Conservation (phyloP, 1,140 invertebrate genomes). For the Akabosia matsudoensis region DNA sequence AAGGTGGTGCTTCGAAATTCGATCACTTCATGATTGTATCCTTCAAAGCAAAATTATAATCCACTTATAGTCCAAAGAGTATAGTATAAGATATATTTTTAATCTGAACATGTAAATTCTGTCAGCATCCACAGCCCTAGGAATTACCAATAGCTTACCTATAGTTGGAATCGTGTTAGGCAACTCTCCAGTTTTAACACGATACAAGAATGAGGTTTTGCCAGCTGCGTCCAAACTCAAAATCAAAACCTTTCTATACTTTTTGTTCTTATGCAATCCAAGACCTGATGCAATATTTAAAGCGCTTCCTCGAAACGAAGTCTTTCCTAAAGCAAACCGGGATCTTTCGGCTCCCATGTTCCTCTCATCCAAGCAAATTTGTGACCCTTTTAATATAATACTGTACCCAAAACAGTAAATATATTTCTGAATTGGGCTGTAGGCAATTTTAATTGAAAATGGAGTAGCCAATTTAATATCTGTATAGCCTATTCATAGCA, state of each 20-base stretch:
- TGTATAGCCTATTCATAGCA: too few relatives aligned
- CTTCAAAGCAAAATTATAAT: not conserved
- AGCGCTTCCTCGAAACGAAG: not conserved
- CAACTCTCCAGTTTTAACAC: conserved; percentile 22
- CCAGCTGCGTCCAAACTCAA: conserved; percentile 33
- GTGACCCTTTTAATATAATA: too few relatives aligned
- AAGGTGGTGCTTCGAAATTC: conserved; percentile 24
- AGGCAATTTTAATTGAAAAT: too few relatives aligned
- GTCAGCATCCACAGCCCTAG: too few relatives aligned
- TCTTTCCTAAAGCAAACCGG: not conserved
- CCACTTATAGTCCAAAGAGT: too few relatives aligned
- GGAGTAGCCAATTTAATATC: too few relatives aligned
- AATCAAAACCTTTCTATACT: conserved; percentile 25
- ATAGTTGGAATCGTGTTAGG: conserved; percentile 28
- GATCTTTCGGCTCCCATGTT: not conserved
- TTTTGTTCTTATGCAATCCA: not conserved
- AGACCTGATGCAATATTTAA: not conserved
- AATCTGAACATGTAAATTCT: too few relatives aligned
- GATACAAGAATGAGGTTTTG: conserved; percentile 26
- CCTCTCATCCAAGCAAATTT: too few relatives aligned
- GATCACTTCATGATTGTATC: conserved; percentile 31
- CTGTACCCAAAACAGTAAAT: too few relatives aligned
- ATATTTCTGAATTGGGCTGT: too few relatives aligned
- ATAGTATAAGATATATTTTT: too few relatives aligned
- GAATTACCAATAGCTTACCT: too few relatives aligned